phyloP scores from a whole-genome alignment of 2,113 vertebrate genomes.

The Xenus cinereus region DNA sequence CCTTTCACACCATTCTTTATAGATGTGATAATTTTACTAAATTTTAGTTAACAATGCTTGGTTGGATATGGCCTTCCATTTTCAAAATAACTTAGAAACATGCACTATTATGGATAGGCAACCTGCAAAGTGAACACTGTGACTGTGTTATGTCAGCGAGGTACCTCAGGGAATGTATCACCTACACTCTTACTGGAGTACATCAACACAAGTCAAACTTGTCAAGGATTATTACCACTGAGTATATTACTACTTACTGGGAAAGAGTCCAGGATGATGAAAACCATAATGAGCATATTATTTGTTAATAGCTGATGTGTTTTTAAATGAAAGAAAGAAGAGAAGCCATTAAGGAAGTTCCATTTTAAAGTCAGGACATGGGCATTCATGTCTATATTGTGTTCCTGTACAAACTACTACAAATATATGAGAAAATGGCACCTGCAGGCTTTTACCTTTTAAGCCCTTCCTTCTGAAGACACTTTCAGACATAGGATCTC shows the following conservation, averaged over 20 bases:
- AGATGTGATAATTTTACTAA: constrained; percentile 4
- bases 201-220: neutral
- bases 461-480: neutral
- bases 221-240: neutral
- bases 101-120: neutral
- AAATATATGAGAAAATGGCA: neutral
- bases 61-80: neutral
- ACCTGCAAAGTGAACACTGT: neutral
- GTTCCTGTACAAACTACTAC: neutral
- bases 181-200: neutral
- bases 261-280: neutral
- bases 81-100: neutral
- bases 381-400: neutral
- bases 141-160: neutral
- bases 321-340: neutral
- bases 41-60: constrained; percentile 39
- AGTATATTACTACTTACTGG: neutral
- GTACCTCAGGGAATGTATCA: neutral
- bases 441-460: neutral
- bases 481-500: neutral
- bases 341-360: neutral
- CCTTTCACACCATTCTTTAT: neutral
- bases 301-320: neutral
- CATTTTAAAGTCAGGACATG: neutral
- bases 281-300: neutral